Evolutionary conservation across 2,888 invertebrate genomes (phyloP).

Genomic region (Saturnia japonica): DNA sequence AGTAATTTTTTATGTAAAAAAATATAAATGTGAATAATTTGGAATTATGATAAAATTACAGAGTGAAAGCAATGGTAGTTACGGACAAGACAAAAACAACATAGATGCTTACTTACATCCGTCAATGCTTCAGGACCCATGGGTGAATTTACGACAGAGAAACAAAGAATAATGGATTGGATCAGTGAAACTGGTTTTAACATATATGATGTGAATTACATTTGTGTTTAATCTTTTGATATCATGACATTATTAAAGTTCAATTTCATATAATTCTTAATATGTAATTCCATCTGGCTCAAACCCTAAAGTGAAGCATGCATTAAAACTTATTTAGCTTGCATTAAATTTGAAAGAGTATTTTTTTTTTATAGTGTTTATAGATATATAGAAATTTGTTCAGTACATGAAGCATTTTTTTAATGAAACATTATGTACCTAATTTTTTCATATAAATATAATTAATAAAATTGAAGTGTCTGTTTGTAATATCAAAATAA

Average conservation of each 20-base stretch:
- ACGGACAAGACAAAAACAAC: constrained; percentile 46
- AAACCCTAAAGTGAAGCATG: background rate
- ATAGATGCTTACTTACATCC: constrained; percentile 73
- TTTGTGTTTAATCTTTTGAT: background rate
- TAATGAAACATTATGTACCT: too few relatives aligned
- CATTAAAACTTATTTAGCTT: background rate
- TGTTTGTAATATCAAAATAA: too few relatives aligned
- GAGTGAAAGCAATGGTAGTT: constrained; percentile 66
- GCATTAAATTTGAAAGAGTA: background rate
- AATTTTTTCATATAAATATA: too few relatives aligned
- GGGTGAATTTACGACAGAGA: constrained; percentile 54
- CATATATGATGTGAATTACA: background rate
- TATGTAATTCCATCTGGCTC: too few relatives aligned
- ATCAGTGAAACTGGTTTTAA: background rate
- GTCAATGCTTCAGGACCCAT: constrained; percentile 72
- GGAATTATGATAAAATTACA: constrained; percentile 42
- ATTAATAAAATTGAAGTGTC: too few relatives aligned
- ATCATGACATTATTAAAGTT: background rate
- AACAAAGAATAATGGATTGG: background rate
- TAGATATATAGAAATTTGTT: background rate
- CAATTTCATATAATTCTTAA: too few relatives aligned
- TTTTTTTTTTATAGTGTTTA: background rate
- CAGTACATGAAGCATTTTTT: too few relatives aligned
- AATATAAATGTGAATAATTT: background rate
- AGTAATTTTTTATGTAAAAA: background rate